Conservation (phyloP, 2,888 invertebrate species). For the Steinernema hermaphroditum region DNA sequence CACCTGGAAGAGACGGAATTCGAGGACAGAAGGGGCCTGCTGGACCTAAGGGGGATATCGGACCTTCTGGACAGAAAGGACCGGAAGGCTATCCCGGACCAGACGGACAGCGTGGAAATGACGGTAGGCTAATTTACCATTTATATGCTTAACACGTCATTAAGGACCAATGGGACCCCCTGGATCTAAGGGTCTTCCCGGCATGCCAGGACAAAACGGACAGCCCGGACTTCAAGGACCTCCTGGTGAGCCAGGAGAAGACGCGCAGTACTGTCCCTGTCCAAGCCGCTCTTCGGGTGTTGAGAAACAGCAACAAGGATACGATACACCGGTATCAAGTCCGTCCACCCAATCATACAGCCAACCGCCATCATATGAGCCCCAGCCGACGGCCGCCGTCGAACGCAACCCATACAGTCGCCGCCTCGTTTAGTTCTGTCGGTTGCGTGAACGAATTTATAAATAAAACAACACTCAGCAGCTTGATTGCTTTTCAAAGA, state of each 20-base stretch:
- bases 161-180: slow-evolving; percentile 33
- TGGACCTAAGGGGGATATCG: slow-evolving; percentile 46
- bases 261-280: slow-evolving; percentile 29
- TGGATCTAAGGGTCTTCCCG: slow-evolving; percentile 31
- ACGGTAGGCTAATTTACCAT: slow-evolving; percentile 31
- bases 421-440: slow-evolving; percentile 9
- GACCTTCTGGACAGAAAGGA: slow-evolving; percentile 44
- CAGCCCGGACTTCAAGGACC: slow-evolving; percentile 21
- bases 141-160: background rate
- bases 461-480: background rate
- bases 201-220: slow-evolving; percentile 19
- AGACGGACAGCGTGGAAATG: slow-evolving; percentile 48
- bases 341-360: slow-evolving; percentile 19
- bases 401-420: slow-evolving; percentile 15
- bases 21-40: slow-evolving; percentile 43
- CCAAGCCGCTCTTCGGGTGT: slow-evolving; percentile 11
- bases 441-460: background rate
- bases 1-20: slow-evolving; percentile 44
- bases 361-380: slow-evolving; percentile 16
- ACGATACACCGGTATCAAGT: slow-evolving; percentile 15
- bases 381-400: slow-evolving; percentile 1
- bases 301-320: slow-evolving; percentile 2
- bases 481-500: background rate
- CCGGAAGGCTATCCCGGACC: slow-evolving; percentile 47
- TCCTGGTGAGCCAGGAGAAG: slow-evolving; percentile 11